Conservation (phyloP, 1,140 invertebrate species). For the Euglossa dilemma region DNA sequence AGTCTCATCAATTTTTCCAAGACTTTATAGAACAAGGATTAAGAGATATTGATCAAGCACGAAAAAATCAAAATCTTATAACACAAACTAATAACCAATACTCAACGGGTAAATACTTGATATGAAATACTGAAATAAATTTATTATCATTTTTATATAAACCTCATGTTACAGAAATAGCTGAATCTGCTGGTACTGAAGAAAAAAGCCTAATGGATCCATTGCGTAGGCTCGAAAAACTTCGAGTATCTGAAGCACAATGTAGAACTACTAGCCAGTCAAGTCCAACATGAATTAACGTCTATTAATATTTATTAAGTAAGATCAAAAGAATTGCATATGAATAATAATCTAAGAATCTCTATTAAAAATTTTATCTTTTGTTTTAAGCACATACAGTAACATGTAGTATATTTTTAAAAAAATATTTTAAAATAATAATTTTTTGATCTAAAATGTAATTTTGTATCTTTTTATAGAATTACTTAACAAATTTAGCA, state of each 20-base stretch:
- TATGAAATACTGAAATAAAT: slow-evolving; percentile 12
- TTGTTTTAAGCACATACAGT: background rate
- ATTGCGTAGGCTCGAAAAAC: slow-evolving; percentile 78
- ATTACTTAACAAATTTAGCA: background rate
- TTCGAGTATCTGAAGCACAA: slow-evolving; percentile 78
- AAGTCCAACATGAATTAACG: slow-evolving; percentile 71
- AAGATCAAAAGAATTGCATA: background rate
- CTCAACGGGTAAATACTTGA: slow-evolving; percentile 65
- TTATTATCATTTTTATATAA: slow-evolving; percentile 13
- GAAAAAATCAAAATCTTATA: slow-evolving; percentile 80
- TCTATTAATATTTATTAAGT: slow-evolving; percentile 23
- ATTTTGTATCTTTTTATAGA: background rate
- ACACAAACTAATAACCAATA: slow-evolving; percentile 74
- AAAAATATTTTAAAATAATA: background rate
- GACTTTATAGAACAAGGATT: slow-evolving; percentile 95
- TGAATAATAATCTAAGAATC: background rate
- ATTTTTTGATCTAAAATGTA: background rate
- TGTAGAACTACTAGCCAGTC: slow-evolving; percentile 73
- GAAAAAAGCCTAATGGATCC: slow-evolving; percentile 77
- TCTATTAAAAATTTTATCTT: background rate
- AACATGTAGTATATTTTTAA: background rate
- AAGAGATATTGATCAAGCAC: slow-evolving; percentile 88
- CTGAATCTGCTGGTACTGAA: slow-evolving; percentile 62
- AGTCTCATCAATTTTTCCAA: slow-evolving; percentile 95
- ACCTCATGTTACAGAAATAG: slow-evolving; percentile 52